Conservation (phyloP, 2,113 vertebrate species). For the Trinectes maculatus region DNA sequence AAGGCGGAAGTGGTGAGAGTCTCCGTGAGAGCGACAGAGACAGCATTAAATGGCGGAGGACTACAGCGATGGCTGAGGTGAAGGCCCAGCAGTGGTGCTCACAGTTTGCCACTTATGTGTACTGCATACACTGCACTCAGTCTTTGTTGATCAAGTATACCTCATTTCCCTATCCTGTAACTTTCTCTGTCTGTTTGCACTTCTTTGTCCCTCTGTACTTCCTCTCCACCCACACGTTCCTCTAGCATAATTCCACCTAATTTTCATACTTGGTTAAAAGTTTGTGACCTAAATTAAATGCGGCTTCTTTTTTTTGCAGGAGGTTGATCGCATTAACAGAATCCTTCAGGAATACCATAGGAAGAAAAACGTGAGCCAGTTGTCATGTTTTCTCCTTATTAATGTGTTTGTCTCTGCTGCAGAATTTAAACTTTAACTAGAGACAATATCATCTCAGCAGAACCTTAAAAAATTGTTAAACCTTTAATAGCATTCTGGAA, state of each 20-base stretch:
- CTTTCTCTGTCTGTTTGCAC: constrained; percentile 44
- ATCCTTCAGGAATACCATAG: constrained; percentile 93
- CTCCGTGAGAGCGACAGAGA: no score
- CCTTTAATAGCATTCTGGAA: no score
- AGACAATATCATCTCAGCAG: no score
- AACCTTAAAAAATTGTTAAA: no score
- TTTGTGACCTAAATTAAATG: neutral
- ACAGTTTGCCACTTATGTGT: no score
- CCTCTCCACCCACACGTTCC: constrained; percentile 51
- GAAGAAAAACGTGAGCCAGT: constrained; percentile 92
- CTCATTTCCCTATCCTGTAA: constrained; percentile 36
- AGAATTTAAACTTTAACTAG: no score
- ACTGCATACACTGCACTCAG: neutral
- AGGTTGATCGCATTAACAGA: constrained; percentile 90
- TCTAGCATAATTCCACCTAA: neutral
- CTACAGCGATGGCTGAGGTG: no score
- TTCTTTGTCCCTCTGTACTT: constrained; percentile 54
- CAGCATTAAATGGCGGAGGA: no score
- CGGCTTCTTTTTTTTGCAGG: constrained; percentile 76
- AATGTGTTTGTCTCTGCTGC: no score
- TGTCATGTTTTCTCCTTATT: no score
- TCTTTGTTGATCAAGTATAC: constrained; percentile 21
- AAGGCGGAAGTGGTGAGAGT: no score
- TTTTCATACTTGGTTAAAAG: neutral
- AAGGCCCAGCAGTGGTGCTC: no score